These are phyloP conservation scores for Eriocheir sinensis DNA, from an alignment of 1,140 invertebrate genomes.

Conservation along the genomic window DNA sequence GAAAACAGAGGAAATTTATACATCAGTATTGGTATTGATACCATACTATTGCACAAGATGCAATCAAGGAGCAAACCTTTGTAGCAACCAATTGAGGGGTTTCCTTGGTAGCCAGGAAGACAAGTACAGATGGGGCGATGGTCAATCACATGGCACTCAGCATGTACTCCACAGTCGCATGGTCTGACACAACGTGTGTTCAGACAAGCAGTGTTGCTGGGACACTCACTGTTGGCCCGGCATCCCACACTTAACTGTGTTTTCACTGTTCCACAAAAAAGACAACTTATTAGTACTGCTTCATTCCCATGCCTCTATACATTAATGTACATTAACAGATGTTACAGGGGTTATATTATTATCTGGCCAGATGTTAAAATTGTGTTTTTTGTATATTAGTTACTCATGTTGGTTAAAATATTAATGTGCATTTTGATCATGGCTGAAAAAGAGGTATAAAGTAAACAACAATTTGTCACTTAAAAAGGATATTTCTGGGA, in stretches of 20 bases:
- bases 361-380: constrained; percentile 74
- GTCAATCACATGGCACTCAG: constrained; percentile 85
- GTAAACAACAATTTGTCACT: background rate
- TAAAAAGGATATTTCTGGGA: background rate
- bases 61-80: constrained; percentile 70
- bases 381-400: constrained; percentile 36
- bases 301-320: constrained; percentile 83
- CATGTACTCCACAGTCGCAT: constrained; percentile 89
- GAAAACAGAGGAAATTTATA: background rate
- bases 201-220: constrained; percentile 87
- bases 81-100: constrained; percentile 80
- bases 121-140: constrained; percentile 81
- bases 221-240: constrained; percentile 87
- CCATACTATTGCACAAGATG: background rate
- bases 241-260: constrained; percentile 89
- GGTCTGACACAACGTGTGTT: constrained; percentile 89
- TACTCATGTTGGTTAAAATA: background rate
- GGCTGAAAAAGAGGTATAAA: background rate
- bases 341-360: constrained; percentile 85
- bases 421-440: background rate
- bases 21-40: background rate
- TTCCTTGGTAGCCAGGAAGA: constrained; percentile 80
- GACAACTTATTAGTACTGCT: background rate
- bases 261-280: constrained; percentile 67
- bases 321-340: constrained; percentile 86